Evolutionary conservation across 2,797 vertebrate genomes (phyloP).

Genomic region (Lithobates pipiens): DNA sequence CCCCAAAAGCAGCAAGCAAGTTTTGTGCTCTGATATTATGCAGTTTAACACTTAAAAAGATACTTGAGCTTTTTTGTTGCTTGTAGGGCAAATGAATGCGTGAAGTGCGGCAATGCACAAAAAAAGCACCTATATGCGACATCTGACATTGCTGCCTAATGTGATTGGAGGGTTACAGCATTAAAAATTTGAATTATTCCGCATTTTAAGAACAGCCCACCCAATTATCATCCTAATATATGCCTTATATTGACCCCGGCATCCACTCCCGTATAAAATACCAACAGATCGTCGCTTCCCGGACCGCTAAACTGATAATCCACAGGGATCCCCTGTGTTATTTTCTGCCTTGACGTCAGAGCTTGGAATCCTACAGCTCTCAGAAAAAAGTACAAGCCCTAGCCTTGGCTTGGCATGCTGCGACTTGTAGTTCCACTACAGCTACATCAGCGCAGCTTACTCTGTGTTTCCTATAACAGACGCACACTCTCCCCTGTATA

Average conservation of each 20-base stretch:
- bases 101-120: too few species aligned
- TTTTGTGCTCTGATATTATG: too few species aligned
- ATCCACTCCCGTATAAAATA: neutral
- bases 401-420: neutral
- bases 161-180: neutral
- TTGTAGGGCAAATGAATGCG: too few species aligned
- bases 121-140: too few species aligned
- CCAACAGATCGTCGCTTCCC: neutral
- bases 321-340: constrained; percentile 1
- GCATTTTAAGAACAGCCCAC: too few species aligned
- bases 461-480: neutral
- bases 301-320: constrained; percentile 26
- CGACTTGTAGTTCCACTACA: neutral
- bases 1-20: too few species aligned
- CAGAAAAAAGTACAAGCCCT: neutral
- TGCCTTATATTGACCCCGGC: too few species aligned
- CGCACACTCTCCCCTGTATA: neutral
- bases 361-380: neutral
- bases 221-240: too few species aligned
- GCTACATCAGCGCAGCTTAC: neutral
- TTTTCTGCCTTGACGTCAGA: neutral
- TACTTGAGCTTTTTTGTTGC: too few species aligned
- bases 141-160: too few species aligned
- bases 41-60: too few species aligned
- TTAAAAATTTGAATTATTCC: neutral